A percentile compares a stretch with the other conserved stretches of the same genome.
Conservation (phyloP, 2,797 vertebrate species). For the Hypotaenidia okinawae region DNA sequence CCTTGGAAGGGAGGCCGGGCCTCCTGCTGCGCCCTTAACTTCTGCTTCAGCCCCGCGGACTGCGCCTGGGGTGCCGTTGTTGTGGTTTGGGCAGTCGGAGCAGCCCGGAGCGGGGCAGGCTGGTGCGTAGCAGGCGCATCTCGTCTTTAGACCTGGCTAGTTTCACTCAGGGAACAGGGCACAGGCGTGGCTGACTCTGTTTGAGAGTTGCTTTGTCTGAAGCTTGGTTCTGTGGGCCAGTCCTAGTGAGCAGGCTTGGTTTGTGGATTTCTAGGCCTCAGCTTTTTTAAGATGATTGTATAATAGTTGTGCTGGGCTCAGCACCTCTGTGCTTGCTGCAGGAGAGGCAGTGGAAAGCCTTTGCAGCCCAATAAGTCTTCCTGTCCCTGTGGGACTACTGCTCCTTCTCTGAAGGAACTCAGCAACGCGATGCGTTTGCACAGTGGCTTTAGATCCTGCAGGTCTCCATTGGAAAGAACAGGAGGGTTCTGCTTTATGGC, state of each 20-base stretch:
- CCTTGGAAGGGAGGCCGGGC: no score
- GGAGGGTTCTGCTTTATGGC: background rate
- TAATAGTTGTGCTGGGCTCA: background rate
- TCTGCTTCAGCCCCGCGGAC: accelerated
- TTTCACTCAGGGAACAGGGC: background rate
- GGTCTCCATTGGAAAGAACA: background rate
- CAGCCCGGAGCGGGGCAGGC: background rate
- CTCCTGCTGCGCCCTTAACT: background rate
- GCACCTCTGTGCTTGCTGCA: background rate
- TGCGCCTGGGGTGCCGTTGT: accelerated
- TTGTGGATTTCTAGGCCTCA: background rate
- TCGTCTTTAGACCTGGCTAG: background rate
- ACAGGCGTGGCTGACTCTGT: accelerated
- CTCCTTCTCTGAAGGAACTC: background rate
- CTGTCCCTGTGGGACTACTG: accelerated
- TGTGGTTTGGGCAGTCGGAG: accelerated
- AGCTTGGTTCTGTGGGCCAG: background rate
- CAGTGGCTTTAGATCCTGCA: background rate
- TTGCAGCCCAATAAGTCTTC: accelerated
- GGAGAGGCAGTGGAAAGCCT: background rate
- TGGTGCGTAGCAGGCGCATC: accelerated
- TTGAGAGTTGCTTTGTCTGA: background rate
- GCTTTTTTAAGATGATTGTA: background rate
- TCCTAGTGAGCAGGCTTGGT: background rate
- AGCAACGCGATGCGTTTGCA: accelerated